Base-by-base conservation (phyloP, 2,113 vertebrate species). In the Oncorhynchus kisutch region DNA sequence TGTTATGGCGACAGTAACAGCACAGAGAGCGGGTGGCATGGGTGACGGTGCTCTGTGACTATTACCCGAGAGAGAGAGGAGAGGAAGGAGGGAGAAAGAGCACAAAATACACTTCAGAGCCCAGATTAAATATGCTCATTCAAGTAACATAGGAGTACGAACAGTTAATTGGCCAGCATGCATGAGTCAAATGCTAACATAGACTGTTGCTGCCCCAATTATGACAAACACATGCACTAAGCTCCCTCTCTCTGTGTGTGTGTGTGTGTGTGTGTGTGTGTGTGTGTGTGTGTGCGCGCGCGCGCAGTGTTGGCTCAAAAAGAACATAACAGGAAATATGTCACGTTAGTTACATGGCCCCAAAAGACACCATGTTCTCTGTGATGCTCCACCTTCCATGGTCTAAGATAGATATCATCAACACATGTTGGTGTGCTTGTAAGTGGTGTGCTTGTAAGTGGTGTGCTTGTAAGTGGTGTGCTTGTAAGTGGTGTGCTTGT, bases 1-100 rank as follows among this genome's bases (percentile, higher is more conserved):
- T 83, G 84, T 80, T 76, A 85, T 80, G 78, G 82, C 20, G 84
- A 90, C 88, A 22, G 13, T 22, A 74, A 76, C 67, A 81, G n/a
- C 70, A 77, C 60, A 78, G 73, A 13, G 65, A 13, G 65, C 22
- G 5, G 74, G 84, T 79, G 80, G 81, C 48, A 72, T 73, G 77
- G 79, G 87, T 76, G 81, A 27, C 27, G 39, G 39, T 45, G 39
- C 39, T 45, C 39, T 45, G 39, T 45, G 39, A 45, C 39, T 45
- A 45, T 45, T 45, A 45, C 9, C 39, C 39, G 71, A 81, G 60
- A 81, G 67, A 81, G 67, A 79, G 48, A 77, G 45, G 60, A 81
- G 64, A 79, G 48, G 75, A 31, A 16, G 78, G 20, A n/a, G 39
- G 11, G n/a, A 48, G 20, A 48, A 5, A 70, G 67, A 22, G 22